Conservation (phyloP, 1,140 invertebrate species). For the Drosophila leontia region DNA sequence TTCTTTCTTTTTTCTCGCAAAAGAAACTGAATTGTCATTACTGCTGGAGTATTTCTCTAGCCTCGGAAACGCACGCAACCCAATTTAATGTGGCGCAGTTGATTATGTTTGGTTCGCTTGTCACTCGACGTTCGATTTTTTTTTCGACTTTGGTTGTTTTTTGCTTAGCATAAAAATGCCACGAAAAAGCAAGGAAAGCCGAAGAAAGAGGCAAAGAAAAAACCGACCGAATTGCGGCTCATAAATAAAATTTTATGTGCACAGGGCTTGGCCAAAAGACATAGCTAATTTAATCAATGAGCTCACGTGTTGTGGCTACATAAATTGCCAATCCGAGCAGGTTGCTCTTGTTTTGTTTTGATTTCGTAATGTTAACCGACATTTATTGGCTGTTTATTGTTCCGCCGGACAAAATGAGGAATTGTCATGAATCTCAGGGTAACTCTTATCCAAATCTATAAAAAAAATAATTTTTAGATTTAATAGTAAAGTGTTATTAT, state of each 20-base stretch:
- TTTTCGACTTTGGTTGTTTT: conserved; percentile 41
- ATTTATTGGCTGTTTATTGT: conserved; percentile 72
- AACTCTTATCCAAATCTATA: background rate
- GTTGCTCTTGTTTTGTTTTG: conserved; percentile 56
- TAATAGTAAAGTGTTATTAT: background rate
- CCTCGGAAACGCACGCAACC: conserved; percentile 57
- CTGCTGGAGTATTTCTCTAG: conserved; percentile 24
- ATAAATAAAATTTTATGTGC: conserved; percentile 79
- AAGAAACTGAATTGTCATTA: background rate
- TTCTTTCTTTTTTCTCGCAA: background rate
- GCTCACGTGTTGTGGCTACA: conserved; percentile 80
- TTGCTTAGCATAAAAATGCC: conserved; percentile 70
- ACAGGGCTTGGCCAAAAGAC: conserved; percentile 59
- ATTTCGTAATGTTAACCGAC: conserved; percentile 72
- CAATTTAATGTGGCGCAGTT: conserved; percentile 71
- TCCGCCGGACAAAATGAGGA: conserved; percentile 52
- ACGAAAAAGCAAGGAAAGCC: conserved; percentile 45
- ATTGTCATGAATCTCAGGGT: conserved; percentile 55
- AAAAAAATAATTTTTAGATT: background rate
- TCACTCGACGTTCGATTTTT: conserved; percentile 62
- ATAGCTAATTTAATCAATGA: conserved; percentile 77
- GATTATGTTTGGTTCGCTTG: conserved; percentile 71
- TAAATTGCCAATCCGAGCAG: conserved; percentile 58
- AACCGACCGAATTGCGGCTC: conserved; percentile 48
- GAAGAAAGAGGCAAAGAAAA: conserved; percentile 42